Conservation (phyloP, 2,113 vertebrate species). For the Vireo altiloquus region DNA sequence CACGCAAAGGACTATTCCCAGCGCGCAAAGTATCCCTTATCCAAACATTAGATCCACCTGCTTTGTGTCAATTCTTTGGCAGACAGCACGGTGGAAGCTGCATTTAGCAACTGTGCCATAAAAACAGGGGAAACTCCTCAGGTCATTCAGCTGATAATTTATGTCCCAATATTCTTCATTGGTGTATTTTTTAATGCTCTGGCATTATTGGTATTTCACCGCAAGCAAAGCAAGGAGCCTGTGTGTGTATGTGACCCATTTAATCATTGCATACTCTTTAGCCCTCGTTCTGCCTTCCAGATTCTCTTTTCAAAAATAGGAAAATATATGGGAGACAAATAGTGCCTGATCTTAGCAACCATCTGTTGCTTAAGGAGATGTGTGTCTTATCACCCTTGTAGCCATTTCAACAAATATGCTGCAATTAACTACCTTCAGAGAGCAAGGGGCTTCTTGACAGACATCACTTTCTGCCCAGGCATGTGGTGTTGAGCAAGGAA, state of each 20-base stretch:
- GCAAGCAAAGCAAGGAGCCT: slow-evolving; percentile 33
- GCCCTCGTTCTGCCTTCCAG: slow-evolving; percentile 49
- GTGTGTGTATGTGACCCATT: slow-evolving; percentile 44
- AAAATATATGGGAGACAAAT: neutral
- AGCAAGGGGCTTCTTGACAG: neutral
- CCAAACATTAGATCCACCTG: neutral
- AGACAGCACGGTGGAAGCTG: neutral
- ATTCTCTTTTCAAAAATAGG: neutral
- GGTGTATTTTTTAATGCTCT: slow-evolving; percentile 49
- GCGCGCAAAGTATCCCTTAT: neutral
- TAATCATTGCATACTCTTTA: slow-evolving; percentile 30
- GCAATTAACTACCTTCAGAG: neutral
- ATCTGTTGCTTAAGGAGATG: slow-evolving; percentile 12
- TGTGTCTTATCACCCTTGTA: neutral
- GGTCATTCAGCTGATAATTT: neutral
- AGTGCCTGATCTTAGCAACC: neutral
- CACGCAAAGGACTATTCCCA: neutral
- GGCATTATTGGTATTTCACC: slow-evolving; percentile 54
- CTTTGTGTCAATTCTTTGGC: neutral
- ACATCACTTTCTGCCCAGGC: neutral
- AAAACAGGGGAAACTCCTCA: neutral
- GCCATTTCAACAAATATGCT: neutral
- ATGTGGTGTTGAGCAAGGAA: neutral
- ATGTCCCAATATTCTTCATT: neutral
- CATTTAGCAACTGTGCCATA: neutral